phyloP scores from a whole-genome alignment of 2,888 invertebrate genomes.

The Eurois occulta region DNA sequence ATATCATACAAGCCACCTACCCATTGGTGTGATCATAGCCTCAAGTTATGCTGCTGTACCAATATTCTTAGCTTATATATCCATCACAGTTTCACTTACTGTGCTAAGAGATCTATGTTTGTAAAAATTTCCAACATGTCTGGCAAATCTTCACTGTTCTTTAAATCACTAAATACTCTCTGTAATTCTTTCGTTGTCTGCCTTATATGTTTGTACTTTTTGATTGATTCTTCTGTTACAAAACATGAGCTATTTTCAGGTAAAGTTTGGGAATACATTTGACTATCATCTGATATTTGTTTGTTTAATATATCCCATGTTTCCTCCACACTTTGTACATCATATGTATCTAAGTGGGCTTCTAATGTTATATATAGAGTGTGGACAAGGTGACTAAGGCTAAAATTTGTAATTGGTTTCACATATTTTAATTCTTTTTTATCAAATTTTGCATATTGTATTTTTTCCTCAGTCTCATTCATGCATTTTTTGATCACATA shows the following conservation, averaged over 20 bases:
- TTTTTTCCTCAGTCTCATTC: conserved; percentile 35
- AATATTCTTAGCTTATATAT: background rate
- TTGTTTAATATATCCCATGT: conserved; percentile 79
- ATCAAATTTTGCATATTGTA: conserved; percentile 73
- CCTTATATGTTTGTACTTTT: conserved; percentile 79
- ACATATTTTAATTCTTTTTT: conserved; percentile 32
- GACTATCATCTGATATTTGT: conserved; percentile 59
- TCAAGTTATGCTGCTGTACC: background rate
- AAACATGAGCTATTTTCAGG: conserved; percentile 72
- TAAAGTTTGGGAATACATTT: conserved; percentile 47
- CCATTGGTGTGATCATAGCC: background rate
- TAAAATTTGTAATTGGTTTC: conserved; percentile 35
- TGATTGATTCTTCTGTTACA: conserved; percentile 80
- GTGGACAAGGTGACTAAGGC: conserved; percentile 74
- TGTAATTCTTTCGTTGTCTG: conserved; percentile 76
- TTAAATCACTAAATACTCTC: conserved; percentile 69
- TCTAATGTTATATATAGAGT: conserved; percentile 79
- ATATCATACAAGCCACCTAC: background rate
- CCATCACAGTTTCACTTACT: conserved; percentile 37
- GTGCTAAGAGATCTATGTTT: conserved; percentile 73
- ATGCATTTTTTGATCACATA: conserved; percentile 73
- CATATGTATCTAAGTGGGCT: conserved; percentile 83
- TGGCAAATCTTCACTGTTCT: conserved; percentile 69
- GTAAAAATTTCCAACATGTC: conserved; percentile 76
- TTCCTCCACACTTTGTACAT: conserved; percentile 78